These are phyloP conservation scores for Torymus texanus DNA, from an alignment of 2,888 invertebrate species.

Conservation along the genomic window DNA sequence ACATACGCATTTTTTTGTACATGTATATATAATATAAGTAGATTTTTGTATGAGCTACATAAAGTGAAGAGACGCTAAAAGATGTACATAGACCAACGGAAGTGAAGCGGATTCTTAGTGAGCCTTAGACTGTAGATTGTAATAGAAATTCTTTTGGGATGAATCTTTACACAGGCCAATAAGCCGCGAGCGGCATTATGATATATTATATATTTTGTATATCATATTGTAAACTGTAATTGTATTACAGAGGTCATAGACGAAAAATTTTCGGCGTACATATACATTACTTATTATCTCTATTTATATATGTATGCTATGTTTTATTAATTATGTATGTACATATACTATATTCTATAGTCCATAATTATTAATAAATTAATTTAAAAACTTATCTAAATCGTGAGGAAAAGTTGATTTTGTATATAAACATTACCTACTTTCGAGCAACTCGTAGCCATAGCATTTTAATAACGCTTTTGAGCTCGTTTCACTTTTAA, in stretches of 20 bases:
- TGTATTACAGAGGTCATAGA: constrained; percentile 52
- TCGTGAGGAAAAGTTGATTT: constrained; percentile 47
- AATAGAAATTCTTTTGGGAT: constrained; percentile 51
- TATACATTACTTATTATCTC: constrained; percentile 45
- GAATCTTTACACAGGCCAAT: constrained; percentile 43
- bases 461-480: constrained; percentile 48
- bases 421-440: constrained; percentile 51
- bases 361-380: constrained; percentile 50
- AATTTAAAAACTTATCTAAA: constrained; percentile 43
- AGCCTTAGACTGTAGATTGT: constrained; percentile 57
- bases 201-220: constrained; percentile 52
- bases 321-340: constrained; percentile 54
- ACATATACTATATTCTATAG: constrained; percentile 40
- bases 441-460: constrained; percentile 22
- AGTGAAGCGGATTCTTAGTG: constrained; percentile 44
- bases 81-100: constrained; percentile 46
- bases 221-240: constrained; percentile 53
- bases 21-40: constrained; percentile 38
- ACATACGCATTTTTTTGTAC: constrained; percentile 52
- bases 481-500: constrained; percentile 37
- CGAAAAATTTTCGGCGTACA: constrained; percentile 43
- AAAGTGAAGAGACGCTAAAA: constrained; percentile 17
- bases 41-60: constrained; percentile 44
- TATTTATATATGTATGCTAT: constrained; percentile 45
- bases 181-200: constrained; percentile 40